Conservation (phyloP, 2,113 vertebrate genomes). For the human region GRCh38 chr20:56753001-56753500, state of each 20-base stretch:
- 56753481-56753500: too few species aligned
- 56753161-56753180: fast-evolving
- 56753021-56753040: neutral
- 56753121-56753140: fast-evolving
- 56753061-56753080: neutral
- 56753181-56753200: neutral
- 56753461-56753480: neutral
- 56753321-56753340: fast-evolving
- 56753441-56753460: neutral
- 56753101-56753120: fast-evolving
- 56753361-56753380: neutral
- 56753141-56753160: neutral
- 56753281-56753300: neutral
- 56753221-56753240: neutral
- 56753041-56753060: neutral
- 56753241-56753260: neutral
- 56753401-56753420: fast-evolving
- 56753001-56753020: fast-evolving
- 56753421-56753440: fast-evolving
- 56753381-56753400: neutral
- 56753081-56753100: too few species aligned
- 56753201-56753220: neutral
- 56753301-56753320: neutral
- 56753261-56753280: neutral
- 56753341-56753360: too few species aligned